These are phyloP conservation scores for Oophaga pumilio DNA, from an alignment of 2,113 vertebrate genomes.

Conservation along the genomic window DNA sequence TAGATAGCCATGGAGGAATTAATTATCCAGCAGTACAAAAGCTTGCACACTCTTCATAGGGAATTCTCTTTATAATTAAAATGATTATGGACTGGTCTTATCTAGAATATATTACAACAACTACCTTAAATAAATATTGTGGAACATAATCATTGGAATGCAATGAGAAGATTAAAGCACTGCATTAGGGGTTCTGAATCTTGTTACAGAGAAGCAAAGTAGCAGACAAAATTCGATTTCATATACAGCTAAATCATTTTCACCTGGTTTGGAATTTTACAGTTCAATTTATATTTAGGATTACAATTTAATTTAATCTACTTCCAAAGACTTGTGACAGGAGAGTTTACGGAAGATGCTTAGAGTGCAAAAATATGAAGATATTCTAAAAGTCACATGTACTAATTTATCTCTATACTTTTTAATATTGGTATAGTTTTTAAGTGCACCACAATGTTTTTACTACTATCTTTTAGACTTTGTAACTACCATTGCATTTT, in stretches of 20 bases:
- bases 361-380: neutral
- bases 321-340: neutral
- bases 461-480: neutral
- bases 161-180: constrained; percentile 40
- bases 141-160: constrained; percentile 39
- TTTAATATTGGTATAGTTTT: neutral
- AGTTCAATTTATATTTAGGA: constrained; percentile 28
- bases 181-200: constrained; percentile 38
- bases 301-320: constrained; percentile 35
- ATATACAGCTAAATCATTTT: constrained; percentile 34
- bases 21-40: constrained; percentile 57
- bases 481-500: neutral
- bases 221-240: constrained; percentile 30
- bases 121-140: constrained; percentile 40
- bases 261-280: constrained; percentile 14
- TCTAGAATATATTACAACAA: constrained; percentile 56
- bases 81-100: constrained; percentile 54
- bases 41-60: constrained; percentile 55
- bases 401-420: neutral
- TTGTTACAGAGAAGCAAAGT: neutral
- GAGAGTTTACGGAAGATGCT: neutral
- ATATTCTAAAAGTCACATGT: neutral
- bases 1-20: constrained; percentile 57
- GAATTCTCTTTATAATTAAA: constrained; percentile 58
- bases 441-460: neutral